Evolutionary conservation across 2,797 vertebrate species (phyloP).

Genomic region (Cryptoprocta ferox): DNA sequence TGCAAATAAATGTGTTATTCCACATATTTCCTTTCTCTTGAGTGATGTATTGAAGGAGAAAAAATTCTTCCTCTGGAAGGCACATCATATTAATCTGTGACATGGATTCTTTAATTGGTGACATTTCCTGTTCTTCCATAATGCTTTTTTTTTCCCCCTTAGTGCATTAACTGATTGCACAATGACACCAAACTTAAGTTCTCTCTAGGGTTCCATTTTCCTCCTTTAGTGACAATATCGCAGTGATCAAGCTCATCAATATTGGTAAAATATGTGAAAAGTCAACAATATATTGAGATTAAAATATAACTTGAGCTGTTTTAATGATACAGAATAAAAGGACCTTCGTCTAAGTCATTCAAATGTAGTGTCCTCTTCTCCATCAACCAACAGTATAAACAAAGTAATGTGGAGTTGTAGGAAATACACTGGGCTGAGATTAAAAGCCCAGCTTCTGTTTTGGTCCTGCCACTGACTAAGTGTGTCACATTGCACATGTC

Average conservation of each 20-base stretch:
- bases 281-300: neutral
- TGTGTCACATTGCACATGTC: neutral
- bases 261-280: conserved; percentile 12
- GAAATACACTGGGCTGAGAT: neutral
- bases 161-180: neutral
- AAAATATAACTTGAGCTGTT: conserved; percentile 42
- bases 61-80: conserved; percentile 51
- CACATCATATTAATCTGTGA: conserved; percentile 9
- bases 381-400: neutral
- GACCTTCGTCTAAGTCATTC: neutral
- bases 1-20: conserved; percentile 14
- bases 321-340: conserved; percentile 42
- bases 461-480: neutral
- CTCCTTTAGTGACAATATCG: neutral
- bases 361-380: neutral
- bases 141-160: neutral
- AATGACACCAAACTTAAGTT: neutral
- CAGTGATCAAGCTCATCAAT: neutral
- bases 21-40: conserved; percentile 45
- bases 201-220: neutral
- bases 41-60: neutral
- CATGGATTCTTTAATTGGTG: conserved; percentile 16
- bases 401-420: neutral
- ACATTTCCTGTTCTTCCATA: conserved; percentile 46
- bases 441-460: neutral